Conservation (phyloP, 2,888 invertebrate genomes). For the Mesopsocus fuscifrons region DNA sequence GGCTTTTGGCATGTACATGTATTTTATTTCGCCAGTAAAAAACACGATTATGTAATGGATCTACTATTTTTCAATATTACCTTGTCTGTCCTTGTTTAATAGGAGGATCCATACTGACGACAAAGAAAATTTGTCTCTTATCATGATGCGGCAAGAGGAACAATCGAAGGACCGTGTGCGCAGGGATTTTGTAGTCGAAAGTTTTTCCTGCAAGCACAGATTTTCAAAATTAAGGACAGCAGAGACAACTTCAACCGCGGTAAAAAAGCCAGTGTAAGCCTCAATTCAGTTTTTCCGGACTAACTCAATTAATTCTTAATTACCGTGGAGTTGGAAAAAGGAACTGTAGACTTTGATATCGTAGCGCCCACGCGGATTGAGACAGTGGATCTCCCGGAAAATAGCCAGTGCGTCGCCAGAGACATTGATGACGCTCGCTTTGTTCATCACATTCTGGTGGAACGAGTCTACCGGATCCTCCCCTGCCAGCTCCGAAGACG, state of each 20-base stretch:
- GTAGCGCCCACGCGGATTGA: constrained; percentile 95
- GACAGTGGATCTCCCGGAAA: constrained; percentile 90
- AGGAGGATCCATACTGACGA: constrained; percentile 90
- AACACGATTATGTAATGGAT: too few relatives aligned
- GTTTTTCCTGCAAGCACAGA: constrained; percentile 55
- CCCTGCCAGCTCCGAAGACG: constrained; percentile 66
- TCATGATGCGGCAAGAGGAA: constrained; percentile 95
- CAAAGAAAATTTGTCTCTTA: constrained; percentile 95
- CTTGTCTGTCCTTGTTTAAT: constrained; percentile 99
- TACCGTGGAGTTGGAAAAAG: constrained; percentile 77
- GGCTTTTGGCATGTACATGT: too few relatives aligned
- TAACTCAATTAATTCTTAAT: constrained; percentile 18
- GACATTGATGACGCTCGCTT: constrained; percentile 93
- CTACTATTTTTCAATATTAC: too few relatives aligned
- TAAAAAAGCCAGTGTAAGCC: too few relatives aligned
- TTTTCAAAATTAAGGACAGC: too few relatives aligned
- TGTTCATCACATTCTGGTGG: constrained; percentile 88
- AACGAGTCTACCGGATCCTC: constrained; percentile 96
- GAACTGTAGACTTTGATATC: constrained; percentile 88
- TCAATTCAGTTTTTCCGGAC: background rate
- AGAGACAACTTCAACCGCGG: too few relatives aligned
- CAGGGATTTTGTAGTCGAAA: constrained; percentile 98
- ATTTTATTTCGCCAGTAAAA: too few relatives aligned
- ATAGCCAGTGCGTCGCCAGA: constrained; percentile 96
- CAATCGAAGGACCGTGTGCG: constrained; percentile 84